A percentile compares a stretch with the other conserved stretches of the same genome.
These are phyloP conservation scores for Tetrapedia diversipes DNA, from an alignment of 2,888 invertebrate species.

Conservation along the genomic window DNA sequence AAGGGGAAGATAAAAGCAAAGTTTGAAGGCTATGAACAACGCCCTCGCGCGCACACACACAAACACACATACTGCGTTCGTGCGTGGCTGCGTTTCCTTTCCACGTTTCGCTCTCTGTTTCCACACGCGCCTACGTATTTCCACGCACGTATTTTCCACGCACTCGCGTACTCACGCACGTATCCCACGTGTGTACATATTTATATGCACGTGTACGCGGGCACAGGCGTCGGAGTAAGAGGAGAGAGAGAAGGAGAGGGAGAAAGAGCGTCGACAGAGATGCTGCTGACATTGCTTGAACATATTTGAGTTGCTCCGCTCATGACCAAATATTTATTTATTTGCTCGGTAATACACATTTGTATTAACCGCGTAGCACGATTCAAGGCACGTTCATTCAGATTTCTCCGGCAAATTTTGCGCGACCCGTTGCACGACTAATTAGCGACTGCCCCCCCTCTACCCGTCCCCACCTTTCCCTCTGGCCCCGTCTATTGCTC, in stretches of 20 bases:
- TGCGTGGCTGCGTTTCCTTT: constrained; percentile 2
- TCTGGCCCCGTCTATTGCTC: neutral
- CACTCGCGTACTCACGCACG: neutral
- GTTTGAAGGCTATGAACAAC: neutral
- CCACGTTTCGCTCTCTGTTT: neutral
- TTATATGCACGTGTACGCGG: neutral
- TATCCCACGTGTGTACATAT: neutral
- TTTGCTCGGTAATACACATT: constrained; percentile 79
- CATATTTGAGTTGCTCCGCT: constrained; percentile 79
- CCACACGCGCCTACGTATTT: neutral
- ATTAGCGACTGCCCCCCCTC: constrained; percentile 60
- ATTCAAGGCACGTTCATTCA: constrained; percentile 71
- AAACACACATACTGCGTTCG: constrained; percentile 2
- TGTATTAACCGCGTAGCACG: constrained; percentile 72
- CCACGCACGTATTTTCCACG: neutral
- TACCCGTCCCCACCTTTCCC: neutral
- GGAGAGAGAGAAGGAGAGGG: constrained; percentile 43
- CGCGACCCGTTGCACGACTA: constrained; percentile 64
- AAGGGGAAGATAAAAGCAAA: neutral
- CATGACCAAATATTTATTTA: constrained; percentile 81
- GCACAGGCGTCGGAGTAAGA: constrained; percentile 29
- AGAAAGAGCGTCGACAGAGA: constrained; percentile 65
- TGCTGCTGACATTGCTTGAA: constrained; percentile 78
- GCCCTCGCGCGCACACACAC: too few species aligned
- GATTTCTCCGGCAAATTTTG: constrained; percentile 70